A percentile compares a stretch with the other conserved stretches of the same genome.
phyloP scores from a whole-genome alignment of 2,113 vertebrate genomes.

The Leptosomus discolor region DNA sequence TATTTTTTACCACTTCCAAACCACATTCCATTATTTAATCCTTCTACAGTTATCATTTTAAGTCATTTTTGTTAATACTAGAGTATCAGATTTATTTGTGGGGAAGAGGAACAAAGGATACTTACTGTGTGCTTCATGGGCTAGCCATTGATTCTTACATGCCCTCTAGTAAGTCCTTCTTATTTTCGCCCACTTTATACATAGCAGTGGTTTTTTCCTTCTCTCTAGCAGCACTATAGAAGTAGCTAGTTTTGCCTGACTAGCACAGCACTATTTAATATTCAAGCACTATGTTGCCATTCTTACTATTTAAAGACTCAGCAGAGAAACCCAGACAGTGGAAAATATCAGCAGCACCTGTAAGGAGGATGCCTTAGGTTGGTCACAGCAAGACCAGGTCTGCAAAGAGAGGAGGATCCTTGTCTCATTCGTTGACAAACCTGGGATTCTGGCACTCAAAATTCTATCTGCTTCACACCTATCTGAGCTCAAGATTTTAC shows the following conservation, averaged over 20 bases:
- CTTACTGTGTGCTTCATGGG: background rate
- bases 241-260: background rate
- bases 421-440: background rate
- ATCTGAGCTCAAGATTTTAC: background rate
- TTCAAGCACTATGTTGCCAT: background rate
- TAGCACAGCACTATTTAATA: background rate
- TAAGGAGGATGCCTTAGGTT: background rate
- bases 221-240: background rate
- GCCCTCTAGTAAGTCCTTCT: background rate
- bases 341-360: background rate
- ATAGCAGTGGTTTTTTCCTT: background rate
- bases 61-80: background rate
- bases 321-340: background rate
- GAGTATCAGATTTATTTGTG: background rate
- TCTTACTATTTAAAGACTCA: background rate
- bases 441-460: background rate
- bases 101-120: background rate
- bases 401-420: rapidly evolving
- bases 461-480: background rate
- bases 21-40: background rate
- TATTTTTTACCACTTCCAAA: background rate
- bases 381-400: background rate
- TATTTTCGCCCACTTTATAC: background rate
- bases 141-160: background rate
- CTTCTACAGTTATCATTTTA: background rate